phyloP scores from a whole-genome alignment of 2,113 vertebrate species.

The Syrrhaptes paradoxus region DNA sequence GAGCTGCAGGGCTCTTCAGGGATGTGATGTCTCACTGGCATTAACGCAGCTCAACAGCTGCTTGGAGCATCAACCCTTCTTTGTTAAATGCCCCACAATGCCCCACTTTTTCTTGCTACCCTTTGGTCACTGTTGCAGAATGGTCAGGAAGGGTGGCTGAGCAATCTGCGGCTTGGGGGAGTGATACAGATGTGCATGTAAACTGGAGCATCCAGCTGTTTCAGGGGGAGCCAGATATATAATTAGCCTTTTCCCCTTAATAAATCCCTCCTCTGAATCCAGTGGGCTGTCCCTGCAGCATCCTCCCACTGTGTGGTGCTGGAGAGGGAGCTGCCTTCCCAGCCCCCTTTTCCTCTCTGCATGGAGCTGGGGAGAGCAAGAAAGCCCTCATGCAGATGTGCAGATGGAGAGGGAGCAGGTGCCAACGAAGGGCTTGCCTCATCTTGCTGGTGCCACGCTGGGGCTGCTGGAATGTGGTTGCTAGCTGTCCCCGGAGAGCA shows the following conservation, averaged over 20 bases:
- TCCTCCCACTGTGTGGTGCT: not conserved
- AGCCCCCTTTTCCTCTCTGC: not conserved
- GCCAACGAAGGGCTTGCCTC: not conserved
- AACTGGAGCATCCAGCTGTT: not conserved
- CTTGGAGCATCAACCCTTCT: not conserved
- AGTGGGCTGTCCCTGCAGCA: not conserved
- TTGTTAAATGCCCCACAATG: not conserved
- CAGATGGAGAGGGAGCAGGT: not conserved
- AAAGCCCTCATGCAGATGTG: not conserved
- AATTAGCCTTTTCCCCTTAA: not conserved
- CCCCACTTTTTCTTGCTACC: not conserved
- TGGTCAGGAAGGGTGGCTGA: not conserved
- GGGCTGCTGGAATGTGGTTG: slow-evolving; percentile 7
- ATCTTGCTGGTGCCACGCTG: fast-evolving
- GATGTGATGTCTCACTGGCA: not conserved
- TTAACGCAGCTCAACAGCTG: not conserved
- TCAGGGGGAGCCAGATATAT: not conserved
- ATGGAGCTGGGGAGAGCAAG: not conserved
- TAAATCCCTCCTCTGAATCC: not conserved
- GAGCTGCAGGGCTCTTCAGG: not conserved
- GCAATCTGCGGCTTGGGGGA: not conserved
- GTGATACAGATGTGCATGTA: not conserved
- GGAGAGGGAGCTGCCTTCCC: not conserved
- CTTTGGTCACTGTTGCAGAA: not conserved
- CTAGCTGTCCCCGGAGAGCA: not conserved